phyloP scores from a whole-genome alignment of 1,140 invertebrate genomes.

The Cherax quadricarinatus region DNA sequence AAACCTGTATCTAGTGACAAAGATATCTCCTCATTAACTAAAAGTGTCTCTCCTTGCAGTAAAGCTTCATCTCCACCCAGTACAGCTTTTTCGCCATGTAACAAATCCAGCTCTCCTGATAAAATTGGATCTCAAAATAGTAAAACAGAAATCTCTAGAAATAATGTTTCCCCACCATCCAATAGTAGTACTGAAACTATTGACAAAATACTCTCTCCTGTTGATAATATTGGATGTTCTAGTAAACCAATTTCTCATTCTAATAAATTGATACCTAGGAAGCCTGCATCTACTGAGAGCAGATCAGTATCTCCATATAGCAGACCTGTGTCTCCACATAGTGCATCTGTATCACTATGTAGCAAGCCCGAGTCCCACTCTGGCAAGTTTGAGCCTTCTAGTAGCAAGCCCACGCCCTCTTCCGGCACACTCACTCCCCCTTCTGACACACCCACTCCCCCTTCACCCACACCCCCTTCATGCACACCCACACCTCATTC shows the following conservation, averaged over 20 bases:
- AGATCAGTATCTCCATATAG: slow-evolving; percentile 25
- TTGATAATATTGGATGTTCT: slow-evolving; percentile 13
- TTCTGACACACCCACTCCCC: too few relatives aligned
- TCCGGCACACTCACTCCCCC: too few relatives aligned
- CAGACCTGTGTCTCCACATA: not conserved
- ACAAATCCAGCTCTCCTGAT: slow-evolving; percentile 7
- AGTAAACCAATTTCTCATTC: slow-evolving; percentile 15
- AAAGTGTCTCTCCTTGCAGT: not conserved
- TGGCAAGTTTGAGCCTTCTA: too few relatives aligned
- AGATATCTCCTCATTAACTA: not conserved
- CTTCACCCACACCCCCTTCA: too few relatives aligned
- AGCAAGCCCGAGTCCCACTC: too few relatives aligned
- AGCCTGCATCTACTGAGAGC: slow-evolving; percentile 11
- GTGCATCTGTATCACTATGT: not conserved
- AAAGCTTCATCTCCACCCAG: slow-evolving; percentile 30
- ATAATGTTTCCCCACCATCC: slow-evolving; percentile 25
- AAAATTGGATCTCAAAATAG: not conserved
- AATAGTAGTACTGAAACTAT: slow-evolving; percentile 18
- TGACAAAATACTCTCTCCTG: slow-evolving; percentile 10
- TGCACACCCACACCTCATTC: too few relatives aligned
- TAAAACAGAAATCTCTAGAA: slow-evolving; percentile 13
- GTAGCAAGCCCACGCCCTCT: too few relatives aligned
- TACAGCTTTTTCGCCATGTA: slow-evolving; percentile 21
- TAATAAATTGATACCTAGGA: slow-evolving; percentile 2
- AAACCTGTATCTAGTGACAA: slow-evolving; percentile 11